Percentiles rank a stretch among this genome's conserved stretches.
phyloP scores from a whole-genome alignment of 1,140 invertebrate species.

The Conus betulinus region DNA sequence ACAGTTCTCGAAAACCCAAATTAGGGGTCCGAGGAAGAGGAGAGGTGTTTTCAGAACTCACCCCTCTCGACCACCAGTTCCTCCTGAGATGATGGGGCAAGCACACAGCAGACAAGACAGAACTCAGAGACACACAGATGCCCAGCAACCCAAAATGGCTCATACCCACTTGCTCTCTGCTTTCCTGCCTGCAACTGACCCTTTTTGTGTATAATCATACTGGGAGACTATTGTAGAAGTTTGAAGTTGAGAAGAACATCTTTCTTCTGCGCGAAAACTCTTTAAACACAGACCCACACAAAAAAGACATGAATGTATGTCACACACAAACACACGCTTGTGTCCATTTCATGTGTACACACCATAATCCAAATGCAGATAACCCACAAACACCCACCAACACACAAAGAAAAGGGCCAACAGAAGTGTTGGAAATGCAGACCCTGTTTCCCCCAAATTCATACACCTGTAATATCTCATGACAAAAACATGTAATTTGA shows the following conservation, averaged over 20 bases:
- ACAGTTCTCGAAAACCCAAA: no score
- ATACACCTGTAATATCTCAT: no score
- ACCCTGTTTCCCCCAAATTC: no score
- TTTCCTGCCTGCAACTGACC: conserved; percentile 47
- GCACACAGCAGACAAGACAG: neutral
- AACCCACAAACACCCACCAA: neutral
- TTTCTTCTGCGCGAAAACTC: conserved; percentile 45
- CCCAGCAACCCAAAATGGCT: neutral
- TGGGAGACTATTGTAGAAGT: conserved; percentile 63
- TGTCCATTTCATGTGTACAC: neutral
- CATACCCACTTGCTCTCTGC: conserved; percentile 1
- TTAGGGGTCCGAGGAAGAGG: no score
- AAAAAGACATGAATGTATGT: no score
- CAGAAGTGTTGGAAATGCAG: no score
- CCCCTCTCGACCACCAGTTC: no score
- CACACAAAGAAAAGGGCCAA: neutral
- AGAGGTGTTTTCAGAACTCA: no score
- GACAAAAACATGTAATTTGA: no score
- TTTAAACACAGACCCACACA: conserved; percentile 10
- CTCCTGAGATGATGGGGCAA: no score
- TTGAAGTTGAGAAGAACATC: conserved; percentile 56
- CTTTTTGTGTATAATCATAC: conserved; percentile 56
- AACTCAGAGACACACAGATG: neutral
- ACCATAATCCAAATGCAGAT: neutral
- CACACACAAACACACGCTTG: neutral